These are phyloP conservation scores for Pachycephus smyrnensis DNA, from an alignment of 2,888 invertebrate genomes.

Conservation along the genomic window DNA sequence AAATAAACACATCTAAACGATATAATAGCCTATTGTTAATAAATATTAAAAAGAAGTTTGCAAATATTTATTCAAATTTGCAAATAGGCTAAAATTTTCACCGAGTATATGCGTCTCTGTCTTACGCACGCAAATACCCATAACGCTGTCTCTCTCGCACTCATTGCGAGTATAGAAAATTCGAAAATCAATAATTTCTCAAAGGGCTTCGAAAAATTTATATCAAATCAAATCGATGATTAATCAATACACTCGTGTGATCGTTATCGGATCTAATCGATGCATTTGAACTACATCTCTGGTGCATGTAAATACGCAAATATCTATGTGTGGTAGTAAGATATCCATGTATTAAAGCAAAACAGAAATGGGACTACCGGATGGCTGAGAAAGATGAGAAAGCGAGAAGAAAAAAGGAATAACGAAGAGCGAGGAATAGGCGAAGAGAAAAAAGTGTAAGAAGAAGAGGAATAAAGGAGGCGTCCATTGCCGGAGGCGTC, in stretches of 20 bases:
- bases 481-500: constrained; percentile 48
- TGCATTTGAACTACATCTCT: not conserved
- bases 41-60: not conserved
- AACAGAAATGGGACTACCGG: constrained; percentile 30
- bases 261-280: not conserved
- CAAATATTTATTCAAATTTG: not conserved
- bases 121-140: constrained; percentile 14
- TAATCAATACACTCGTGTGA: not conserved
- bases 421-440: constrained; percentile 13
- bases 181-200: not conserved
- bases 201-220: not conserved
- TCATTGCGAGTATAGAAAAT: not conserved
- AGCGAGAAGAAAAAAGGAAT: constrained; percentile 28
- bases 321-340: not conserved
- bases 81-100: not conserved
- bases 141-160: not conserved
- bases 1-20: not conserved
- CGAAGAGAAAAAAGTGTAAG: constrained; percentile 27
- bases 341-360: not conserved
- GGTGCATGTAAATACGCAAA: not conserved
- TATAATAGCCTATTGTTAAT: not conserved
- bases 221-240: not conserved
- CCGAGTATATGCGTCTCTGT: constrained; percentile 23
- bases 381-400: constrained; percentile 25
- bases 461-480: constrained; percentile 26